Evolutionary conservation across 2,113 vertebrate species (phyloP), one percentile per base, ranked within the genome.

Genomic region (Casuarius casuarius): DNA sequence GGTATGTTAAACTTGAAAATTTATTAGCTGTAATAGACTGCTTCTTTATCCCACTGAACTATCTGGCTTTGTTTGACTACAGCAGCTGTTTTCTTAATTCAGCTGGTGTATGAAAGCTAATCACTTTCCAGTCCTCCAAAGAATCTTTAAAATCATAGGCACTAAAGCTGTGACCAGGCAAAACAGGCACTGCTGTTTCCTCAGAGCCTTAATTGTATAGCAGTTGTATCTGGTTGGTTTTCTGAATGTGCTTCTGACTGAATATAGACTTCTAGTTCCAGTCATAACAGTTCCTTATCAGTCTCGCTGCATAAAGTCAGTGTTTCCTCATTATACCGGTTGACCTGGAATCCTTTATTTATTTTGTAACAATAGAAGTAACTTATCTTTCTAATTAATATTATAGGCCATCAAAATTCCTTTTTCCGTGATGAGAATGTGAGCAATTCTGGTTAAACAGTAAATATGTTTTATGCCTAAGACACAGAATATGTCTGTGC

Each of bases 61-160:
- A 29, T 86, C 88, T 89, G 86, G 81, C 95, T 90, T 95, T 80
- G 62, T 95, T 93, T 97, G 93, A 95, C 91, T 74, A 74, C 61
- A 96, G 63, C 71, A 95, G 81, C 95, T 98, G 74, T 89, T 96
- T 94, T 93, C 65, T 92, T 96, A 97, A 29, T 95, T 96, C 77
- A 81, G 63, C 40, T 78, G 84, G 31, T 92, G 42, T 18, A 61
- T 33, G 46, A 84, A 87, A 96, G 93, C 92, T 59, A 90, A 95
- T 84, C 62, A 70, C 52, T 74, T 84, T 63, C 80, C 78, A 96
- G 59, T 58, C 42, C 56, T 96, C 86, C n/a, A 42, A 89, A 97
- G 49, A 46, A 72, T 80, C 63, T 95, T 51, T 84, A 97, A 97
- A 94, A 72, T 54, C 88, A 91, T 78, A 77, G 59, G 59, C 59